A percentile compares a stretch with the other conserved stretches of the same genome.
These are phyloP conservation scores for Eurytoma californica DNA, from an alignment of 2,888 invertebrate species.

Conservation along the genomic window DNA sequence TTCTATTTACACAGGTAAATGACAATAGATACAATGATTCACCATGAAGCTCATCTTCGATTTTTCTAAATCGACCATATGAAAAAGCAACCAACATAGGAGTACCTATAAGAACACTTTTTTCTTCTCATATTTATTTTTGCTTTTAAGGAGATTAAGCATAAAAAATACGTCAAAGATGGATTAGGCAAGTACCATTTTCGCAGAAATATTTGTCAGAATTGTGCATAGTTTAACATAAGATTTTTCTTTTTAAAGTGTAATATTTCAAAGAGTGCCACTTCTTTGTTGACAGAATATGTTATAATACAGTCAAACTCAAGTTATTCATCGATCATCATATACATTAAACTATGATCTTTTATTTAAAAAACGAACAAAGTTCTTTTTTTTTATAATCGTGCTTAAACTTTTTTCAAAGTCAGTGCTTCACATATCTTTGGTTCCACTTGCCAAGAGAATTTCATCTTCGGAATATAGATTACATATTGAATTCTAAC, in stretches of 20 bases:
- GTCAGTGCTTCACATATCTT: constrained; percentile 37
- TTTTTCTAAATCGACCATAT: constrained; percentile 33
- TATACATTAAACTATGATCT: constrained; percentile 26
- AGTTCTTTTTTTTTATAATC: not conserved
- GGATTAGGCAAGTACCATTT: constrained; percentile 31
- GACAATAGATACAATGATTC: constrained; percentile 59
- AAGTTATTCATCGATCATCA: constrained; percentile 30
- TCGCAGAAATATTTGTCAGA: constrained; percentile 9
- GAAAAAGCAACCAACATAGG: constrained; percentile 45
- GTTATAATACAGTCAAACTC: constrained; percentile 11
- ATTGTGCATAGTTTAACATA: constrained; percentile 27
- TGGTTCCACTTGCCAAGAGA: constrained; percentile 42
- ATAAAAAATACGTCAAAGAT: constrained; percentile 48
- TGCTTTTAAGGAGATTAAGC: constrained; percentile 25
- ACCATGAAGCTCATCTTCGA: constrained; percentile 50
- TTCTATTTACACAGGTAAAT: constrained; percentile 64
- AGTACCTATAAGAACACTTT: constrained; percentile 54
- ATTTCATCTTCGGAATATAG: constrained; percentile 36
- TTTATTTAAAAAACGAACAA: constrained; percentile 21
- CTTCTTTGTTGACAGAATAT: not conserved
- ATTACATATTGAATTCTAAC: constrained; percentile 40
- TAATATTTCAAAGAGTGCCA: constrained; percentile 15
- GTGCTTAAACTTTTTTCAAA: constrained; percentile 12
- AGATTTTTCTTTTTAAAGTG: constrained; percentile 25
- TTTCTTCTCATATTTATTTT: constrained; percentile 34